Evolutionary conservation across 2,888 invertebrate genomes (phyloP).

Genomic region (Drosophila greeni): DNA sequence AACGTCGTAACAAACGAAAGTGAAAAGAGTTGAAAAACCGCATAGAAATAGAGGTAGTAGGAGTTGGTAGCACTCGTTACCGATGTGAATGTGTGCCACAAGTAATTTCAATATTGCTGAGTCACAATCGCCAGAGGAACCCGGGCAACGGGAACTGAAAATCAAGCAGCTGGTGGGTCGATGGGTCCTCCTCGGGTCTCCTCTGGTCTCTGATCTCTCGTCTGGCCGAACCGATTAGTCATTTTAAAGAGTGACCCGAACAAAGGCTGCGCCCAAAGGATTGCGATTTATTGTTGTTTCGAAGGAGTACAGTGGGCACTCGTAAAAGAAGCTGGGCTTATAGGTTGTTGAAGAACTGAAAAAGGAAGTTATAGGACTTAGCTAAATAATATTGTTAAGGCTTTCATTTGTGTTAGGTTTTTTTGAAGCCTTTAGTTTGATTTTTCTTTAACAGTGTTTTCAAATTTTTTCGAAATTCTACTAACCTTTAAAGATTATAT

Average conservation of each 20-base stretch:
- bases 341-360: neutral
- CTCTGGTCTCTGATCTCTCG: constrained; percentile 3
- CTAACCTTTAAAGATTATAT: no score
- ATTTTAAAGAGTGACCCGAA: constrained; percentile 34
- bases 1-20: constrained; percentile 55
- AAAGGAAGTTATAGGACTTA: neutral
- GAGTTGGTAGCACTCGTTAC: constrained; percentile 1
- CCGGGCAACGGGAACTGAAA: constrained; percentile 16
- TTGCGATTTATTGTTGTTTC: constrained; percentile 27
- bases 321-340: neutral
- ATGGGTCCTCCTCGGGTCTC: constrained; percentile 4
- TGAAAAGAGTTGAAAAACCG: constrained; percentile 54
- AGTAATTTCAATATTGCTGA: constrained; percentile 41
- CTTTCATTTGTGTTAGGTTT: neutral
- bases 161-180: constrained; percentile 2
- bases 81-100: constrained; percentile 22
- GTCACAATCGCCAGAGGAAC: constrained; percentile 29
- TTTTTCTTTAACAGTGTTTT: no score
- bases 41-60: constrained; percentile 32
- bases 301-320: constrained; percentile 8
- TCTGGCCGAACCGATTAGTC: constrained; percentile 42
- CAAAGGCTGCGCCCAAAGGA: constrained; percentile 35
- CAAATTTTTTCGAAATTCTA: no score
- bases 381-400: neutral
- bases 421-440: neutral